Conservation (phyloP, 2,113 vertebrate genomes). For the Spermophilus dauricus region DNA sequence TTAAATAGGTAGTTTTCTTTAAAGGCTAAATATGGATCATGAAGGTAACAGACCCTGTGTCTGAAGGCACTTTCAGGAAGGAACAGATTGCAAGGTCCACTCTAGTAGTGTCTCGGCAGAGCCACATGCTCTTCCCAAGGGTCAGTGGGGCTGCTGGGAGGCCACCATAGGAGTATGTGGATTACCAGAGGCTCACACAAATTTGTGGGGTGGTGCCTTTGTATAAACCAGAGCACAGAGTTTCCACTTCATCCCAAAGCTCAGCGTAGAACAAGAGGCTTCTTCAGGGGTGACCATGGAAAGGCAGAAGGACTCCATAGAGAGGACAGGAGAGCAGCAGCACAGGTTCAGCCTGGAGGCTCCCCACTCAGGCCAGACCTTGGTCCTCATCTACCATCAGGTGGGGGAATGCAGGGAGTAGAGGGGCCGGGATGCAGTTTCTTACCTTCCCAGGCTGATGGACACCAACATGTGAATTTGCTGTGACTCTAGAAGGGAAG, state of each 20-base stretch:
- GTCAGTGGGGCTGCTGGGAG: too few relatives aligned
- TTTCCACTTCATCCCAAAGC: not conserved
- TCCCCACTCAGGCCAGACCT: too few relatives aligned
- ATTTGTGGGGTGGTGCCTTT: not conserved
- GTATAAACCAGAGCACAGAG: not conserved
- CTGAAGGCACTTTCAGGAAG: not conserved
- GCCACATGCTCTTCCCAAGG: accelerated
- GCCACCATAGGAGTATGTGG: too few relatives aligned
- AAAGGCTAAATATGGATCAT: not conserved
- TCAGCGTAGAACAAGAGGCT: not conserved
- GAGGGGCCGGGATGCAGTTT: too few relatives aligned
- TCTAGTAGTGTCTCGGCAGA: accelerated
- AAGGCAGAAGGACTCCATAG: accelerated
- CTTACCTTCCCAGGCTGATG: too few relatives aligned
- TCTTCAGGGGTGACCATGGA: not conserved
- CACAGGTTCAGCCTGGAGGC: not conserved
- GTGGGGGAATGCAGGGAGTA: too few relatives aligned
- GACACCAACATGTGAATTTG: too few relatives aligned
- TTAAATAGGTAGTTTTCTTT: conserved; percentile 52
- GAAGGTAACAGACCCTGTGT: not conserved
- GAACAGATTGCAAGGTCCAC: not conserved
- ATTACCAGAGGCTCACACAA: too few relatives aligned
- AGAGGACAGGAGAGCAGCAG: not conserved
- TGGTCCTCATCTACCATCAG: too few relatives aligned
- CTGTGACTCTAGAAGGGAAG: too few relatives aligned